A percentile compares a stretch with the other conserved stretches of the same genome.
Conservation (phyloP, 2,888 invertebrate species). For the Protophormia terraenovae region DNA sequence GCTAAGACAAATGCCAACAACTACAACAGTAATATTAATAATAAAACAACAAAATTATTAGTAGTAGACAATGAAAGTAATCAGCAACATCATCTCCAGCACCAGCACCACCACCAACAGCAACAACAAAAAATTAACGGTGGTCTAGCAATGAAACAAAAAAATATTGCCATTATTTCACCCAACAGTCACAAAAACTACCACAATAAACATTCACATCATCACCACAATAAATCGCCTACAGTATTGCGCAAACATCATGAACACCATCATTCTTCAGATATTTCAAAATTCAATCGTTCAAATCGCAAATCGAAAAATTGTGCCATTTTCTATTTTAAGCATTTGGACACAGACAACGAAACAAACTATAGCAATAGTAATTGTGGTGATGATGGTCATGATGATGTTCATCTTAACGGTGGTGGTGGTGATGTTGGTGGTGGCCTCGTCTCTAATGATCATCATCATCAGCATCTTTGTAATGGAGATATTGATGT, state of each 20-base stretch:
- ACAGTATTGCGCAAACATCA: constrained; percentile 76
- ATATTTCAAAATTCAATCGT: constrained; percentile 85
- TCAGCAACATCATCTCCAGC: constrained; percentile 61
- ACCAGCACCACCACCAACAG: constrained; percentile 68
- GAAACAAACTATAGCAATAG: constrained; percentile 83
- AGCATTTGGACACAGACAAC: constrained; percentile 92
- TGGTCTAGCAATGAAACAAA: constrained; percentile 70
- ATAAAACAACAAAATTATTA: constrained; percentile 59
- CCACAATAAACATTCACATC: constrained; percentile 26
- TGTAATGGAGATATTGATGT: constrained; percentile 12
- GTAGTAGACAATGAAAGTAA: constrained; percentile 57
- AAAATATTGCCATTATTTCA: constrained; percentile 77
- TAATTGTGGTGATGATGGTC: constrained; percentile 70
- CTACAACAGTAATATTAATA: constrained; percentile 55
- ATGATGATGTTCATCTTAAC: constrained; percentile 46
- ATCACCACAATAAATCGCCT: constrained; percentile 72
- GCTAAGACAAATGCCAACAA: constrained; percentile 15
- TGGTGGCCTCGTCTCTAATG: constrained; percentile 85
- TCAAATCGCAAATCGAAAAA: constrained; percentile 91
- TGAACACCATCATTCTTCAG: constrained; percentile 82
- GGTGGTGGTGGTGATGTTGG: constrained; percentile 76
- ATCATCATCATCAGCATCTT: constrained; percentile 73
- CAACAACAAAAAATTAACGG: constrained; percentile 68
- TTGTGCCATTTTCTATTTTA: constrained; percentile 92
- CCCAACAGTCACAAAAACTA: constrained; percentile 72